Evolutionary conservation across 1,140 invertebrate genomes (phyloP), one percentile per base, ranked within the genome.

Genomic region (Oncopeltus fasciatus): DNA sequence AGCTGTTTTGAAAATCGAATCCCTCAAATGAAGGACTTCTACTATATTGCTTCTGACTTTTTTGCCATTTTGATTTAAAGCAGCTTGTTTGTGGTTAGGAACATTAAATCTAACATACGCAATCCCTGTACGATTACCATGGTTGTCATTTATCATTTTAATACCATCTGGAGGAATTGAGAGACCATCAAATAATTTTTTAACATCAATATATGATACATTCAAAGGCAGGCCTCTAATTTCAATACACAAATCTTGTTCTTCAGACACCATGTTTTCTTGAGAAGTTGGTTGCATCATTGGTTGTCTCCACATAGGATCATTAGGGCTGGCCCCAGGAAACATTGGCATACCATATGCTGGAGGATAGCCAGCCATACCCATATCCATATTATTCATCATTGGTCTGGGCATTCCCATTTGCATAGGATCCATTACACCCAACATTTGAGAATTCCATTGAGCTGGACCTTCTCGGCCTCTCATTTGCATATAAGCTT

Each of bases 161-260:
- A 95, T 81, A 2, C 90, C 88, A 68, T 87, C 85, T 64, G 85
- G 85, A 11, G 85, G 81, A 43, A 95, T 89, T 68, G 83, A 82
- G 57, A 86, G 79, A 9, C 83, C 83, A 4, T 81, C 78, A 70
- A 95, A 94, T 64, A 92, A 87, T 58, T 85, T 80, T 12, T 88
- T 44, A 0, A 95, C 74, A 68, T 93, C 90, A 21, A 81, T 79
- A 68, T 90, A 89, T n/a, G 78, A 81, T 0, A 84, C 78, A 62
- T 78, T 81, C 18, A 78, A 72, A 1, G 81, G 80, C 70, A 87
- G 80, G 60, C 85, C 84, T 44, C 79, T 77, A 0, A 92, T 75
- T 66, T 86, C 82, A 11, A 92, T 77, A 68, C 86, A 87, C 56
- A 76, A 74, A 8, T 79, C 79, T 21, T 44, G 43, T 49, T 60